phyloP scores from a whole-genome alignment of 2,113 vertebrate genomes.

The Urocitellus parryii region DNA sequence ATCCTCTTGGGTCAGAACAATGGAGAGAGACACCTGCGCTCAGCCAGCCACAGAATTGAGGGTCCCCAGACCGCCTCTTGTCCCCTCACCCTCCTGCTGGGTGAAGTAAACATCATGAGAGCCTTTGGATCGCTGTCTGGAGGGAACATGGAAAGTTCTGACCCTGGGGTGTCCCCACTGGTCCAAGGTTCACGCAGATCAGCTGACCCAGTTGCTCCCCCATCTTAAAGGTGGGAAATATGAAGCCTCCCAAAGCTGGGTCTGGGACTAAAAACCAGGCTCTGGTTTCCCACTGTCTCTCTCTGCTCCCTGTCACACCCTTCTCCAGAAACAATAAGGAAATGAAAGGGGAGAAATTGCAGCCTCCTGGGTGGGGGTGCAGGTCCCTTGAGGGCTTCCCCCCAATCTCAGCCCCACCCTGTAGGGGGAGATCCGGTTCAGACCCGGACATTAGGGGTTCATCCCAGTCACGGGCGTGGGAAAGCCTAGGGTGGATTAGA shows the following conservation, averaged over 20 bases:
- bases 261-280: background rate
- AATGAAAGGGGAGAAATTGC: constrained; percentile 77
- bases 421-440: constrained; percentile 80
- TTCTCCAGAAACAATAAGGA: constrained; percentile 78
- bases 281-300: background rate
- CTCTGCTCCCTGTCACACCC: constrained; percentile 20
- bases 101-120: background rate
- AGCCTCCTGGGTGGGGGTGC: constrained; percentile 69
- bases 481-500: constrained; percentile 76
- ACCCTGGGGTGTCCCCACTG: background rate
- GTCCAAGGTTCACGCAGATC: background rate
- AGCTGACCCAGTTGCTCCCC: background rate
- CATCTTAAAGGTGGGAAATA: background rate
- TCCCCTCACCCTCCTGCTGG: background rate
- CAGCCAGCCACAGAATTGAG: background rate
- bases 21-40: background rate
- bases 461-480: constrained; percentile 77
- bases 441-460: constrained; percentile 80
- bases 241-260: background rate
- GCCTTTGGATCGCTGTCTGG: background rate
- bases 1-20: background rate
- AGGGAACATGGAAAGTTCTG: background rate
- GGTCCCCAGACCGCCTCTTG: background rate
- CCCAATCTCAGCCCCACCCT: constrained; percentile 73
- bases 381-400: constrained; percentile 66